Percentiles rank a stretch among this genome's conserved stretches.
Evolutionary conservation across 2,113 vertebrate species (phyloP).

Genomic region (Halichoeres trimaculatus): DNA sequence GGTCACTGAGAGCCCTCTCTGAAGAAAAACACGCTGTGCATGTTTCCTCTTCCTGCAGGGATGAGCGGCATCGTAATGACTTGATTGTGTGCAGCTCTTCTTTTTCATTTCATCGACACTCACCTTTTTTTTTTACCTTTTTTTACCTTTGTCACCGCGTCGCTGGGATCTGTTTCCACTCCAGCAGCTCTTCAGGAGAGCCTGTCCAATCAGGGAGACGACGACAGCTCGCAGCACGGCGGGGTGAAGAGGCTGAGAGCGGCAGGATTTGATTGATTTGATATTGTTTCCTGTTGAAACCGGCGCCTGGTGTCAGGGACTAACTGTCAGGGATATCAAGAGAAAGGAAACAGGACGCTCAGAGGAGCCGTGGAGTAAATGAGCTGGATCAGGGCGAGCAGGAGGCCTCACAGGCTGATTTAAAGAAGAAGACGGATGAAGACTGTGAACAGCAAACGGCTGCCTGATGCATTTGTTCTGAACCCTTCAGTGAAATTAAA

Average conservation of each 20-base stretch:
- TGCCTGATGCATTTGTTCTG: constrained; percentile 73
- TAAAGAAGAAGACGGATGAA: constrained; percentile 72
- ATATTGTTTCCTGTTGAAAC: constrained; percentile 49
- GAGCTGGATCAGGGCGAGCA: constrained; percentile 65
- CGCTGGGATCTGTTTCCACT: constrained; percentile 38
- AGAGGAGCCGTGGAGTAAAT: constrained; percentile 63
- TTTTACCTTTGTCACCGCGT: constrained; percentile 40
- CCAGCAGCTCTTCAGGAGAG: constrained; percentile 1
- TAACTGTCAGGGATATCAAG: constrained; percentile 10
- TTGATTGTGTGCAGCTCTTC: constrained; percentile 8
- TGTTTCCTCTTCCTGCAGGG: constrained; percentile 13
- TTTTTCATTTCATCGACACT: constrained; percentile 36
- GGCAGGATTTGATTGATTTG: constrained; percentile 52
- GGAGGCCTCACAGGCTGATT: constrained; percentile 58
- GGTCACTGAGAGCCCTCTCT: constrained; percentile 26
- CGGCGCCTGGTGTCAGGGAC: constrained; percentile 22
- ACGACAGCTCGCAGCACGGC: constrained; percentile 31
- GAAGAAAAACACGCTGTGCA: constrained; percentile 28
- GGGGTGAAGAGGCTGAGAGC: constrained; percentile 32
- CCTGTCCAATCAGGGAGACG: constrained; percentile 25
- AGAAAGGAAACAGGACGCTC: neutral
- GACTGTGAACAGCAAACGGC: constrained; percentile 60
- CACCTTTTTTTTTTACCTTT: constrained; percentile 6
- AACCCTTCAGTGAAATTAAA: constrained; percentile 78
- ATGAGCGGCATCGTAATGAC: constrained; percentile 41